Evolutionary conservation across 2,888 invertebrate species (phyloP).

Genomic region (Muschampia plurimacula): DNA sequence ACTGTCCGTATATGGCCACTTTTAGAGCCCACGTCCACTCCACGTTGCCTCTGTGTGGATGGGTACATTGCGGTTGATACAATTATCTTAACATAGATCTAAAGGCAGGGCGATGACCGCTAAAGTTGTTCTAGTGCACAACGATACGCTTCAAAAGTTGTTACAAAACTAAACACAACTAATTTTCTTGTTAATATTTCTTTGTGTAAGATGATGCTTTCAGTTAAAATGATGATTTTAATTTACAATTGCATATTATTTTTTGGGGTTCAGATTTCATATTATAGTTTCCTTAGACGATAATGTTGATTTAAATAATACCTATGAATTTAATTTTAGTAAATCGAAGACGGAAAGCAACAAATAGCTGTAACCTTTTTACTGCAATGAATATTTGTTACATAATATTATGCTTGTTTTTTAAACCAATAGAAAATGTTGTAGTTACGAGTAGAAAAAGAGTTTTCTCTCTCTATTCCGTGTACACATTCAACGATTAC

Average conservation of each 20-base stretch:
- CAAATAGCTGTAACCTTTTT: background rate
- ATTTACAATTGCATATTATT: background rate
- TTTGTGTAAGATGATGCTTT: background rate
- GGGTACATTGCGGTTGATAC: constrained; percentile 76
- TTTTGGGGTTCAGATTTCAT: background rate
- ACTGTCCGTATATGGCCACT: constrained; percentile 39
- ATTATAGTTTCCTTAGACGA: no score
- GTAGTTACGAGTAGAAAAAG: no score
- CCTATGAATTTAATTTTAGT: no score
- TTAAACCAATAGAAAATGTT: no score
- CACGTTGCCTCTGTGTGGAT: constrained; percentile 62
- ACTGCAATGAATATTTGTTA: no score
- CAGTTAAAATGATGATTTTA: background rate
- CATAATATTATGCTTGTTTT: no score
- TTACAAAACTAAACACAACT: constrained; percentile 42
- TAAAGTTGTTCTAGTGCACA: constrained; percentile 58
- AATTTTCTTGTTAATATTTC: constrained; percentile 35
- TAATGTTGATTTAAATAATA: no score
- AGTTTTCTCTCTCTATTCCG: no score
- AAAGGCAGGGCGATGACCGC: constrained; percentile 71
- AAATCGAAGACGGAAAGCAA: background rate
- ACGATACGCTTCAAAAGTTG: constrained; percentile 55
- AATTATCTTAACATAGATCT: constrained; percentile 83
- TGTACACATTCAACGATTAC: no score
- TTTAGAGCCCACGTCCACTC: constrained; percentile 52